These are phyloP conservation scores for Lateolabrax maculatus DNA, from an alignment of 2,797 vertebrate species.

Conservation along the genomic window DNA sequence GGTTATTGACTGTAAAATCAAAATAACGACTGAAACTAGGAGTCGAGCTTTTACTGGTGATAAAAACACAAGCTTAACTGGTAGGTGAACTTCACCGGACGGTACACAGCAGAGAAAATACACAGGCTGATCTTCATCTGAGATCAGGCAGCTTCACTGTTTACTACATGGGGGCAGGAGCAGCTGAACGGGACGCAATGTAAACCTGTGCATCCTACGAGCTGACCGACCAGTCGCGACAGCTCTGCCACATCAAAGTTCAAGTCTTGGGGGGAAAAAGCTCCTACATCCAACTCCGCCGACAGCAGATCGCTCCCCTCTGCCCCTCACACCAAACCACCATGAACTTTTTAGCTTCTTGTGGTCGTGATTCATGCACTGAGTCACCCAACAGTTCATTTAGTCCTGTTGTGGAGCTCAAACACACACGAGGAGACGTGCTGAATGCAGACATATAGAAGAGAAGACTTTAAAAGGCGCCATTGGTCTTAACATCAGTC, in stretches of 20 bases:
- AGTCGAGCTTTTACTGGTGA: neutral
- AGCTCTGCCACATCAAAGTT: neutral
- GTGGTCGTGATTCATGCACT: conserved; percentile 17
- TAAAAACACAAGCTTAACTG: neutral
- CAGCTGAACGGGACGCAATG: neutral
- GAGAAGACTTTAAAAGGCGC: neutral
- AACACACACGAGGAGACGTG: neutral
- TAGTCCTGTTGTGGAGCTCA: neutral
- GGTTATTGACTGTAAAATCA: neutral
- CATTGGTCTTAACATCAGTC: no score
- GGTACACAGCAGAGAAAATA: neutral
- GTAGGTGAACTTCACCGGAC: neutral
- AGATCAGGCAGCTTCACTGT: neutral
- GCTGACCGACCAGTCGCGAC: neutral
- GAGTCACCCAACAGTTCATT: conserved; percentile 20
- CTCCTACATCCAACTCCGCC: neutral
- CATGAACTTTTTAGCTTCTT: conserved; percentile 7
- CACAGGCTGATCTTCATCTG: neutral
- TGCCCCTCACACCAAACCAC: conserved; percentile 16
- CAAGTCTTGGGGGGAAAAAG: neutral
- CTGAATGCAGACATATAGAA: neutral
- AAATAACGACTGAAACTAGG: neutral
- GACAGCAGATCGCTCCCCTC: neutral
- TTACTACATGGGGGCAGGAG: neutral
- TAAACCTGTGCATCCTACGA: conserved; percentile 7